Evolutionary conservation across 2,113 vertebrate species (phyloP), one percentile per base, ranked within the genome.

Genomic region (Chionis minor): DNA sequence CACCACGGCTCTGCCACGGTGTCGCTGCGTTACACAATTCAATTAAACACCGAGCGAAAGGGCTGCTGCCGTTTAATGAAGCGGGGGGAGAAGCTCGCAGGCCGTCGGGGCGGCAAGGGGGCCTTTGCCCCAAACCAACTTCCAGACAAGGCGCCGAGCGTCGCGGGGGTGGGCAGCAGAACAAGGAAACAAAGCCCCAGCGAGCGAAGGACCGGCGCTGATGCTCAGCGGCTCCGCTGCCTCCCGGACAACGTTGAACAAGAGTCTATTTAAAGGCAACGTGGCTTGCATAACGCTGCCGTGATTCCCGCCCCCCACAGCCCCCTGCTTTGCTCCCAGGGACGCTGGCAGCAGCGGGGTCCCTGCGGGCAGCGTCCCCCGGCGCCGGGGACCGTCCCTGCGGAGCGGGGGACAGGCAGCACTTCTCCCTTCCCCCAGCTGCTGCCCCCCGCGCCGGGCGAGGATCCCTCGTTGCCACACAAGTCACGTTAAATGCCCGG

Each of bases 61-160:
- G 66, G 91, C 86, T 61, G 82, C 82, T 17, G 86, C 49, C 72
- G 5, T 17, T 13, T 22, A 6, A 38, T 1, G 8, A 7, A 2
- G 56, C 0, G n/a, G 22, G 47, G 51, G 14, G 9, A 52, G 59
- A 63, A 42, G 88, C 52, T 81, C 58, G 66, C 3, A 4, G 56
- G 67, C 51, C 0, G 9, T 4, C 0, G 23, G 63, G 70, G 45
- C 0, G 20, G 14, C 33, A 1, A 26, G 35, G 66, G n/a, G 28
- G 40, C 42, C 52, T 61, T 40, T 35, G 67, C 84, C 62, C 86
- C 69, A 47, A 23, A 12, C 2, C 75, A 54, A 12, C 78, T 49
- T 24, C 35, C 32, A 11, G 32, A 40, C 71, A 58, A 15, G 73
- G 45, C 24, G 33, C 38, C 13, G n/a, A 44, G 54, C 47, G 3